Base-by-base conservation (phyloP, 2,113 vertebrate species). In the Plestiodon gilberti region DNA sequence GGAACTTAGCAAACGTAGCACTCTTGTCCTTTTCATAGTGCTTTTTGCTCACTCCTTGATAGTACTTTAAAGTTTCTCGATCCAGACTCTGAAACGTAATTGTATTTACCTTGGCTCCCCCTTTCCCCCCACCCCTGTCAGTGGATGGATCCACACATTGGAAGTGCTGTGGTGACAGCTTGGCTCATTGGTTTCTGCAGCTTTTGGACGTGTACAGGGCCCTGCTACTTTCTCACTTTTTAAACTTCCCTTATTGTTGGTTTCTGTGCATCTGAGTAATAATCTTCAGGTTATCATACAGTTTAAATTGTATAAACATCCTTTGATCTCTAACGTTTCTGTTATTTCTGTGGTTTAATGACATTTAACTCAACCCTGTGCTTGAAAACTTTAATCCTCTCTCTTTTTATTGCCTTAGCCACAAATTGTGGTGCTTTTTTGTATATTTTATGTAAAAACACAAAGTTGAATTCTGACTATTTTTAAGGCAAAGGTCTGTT, bases 401-500 rank as follows among this genome's bases (percentile, higher is more conserved):
- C 96, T 95, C 89, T 93, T 93, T 96, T 94, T 94, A 93, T 94
- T 96, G 96, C 96, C 96, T 97, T 97, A 97, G 94, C 97, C 97
- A 97, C 97, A 95, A 87, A 91, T 95, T 95, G 96, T 98, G 98
- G 98, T 95, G 94, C 97, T 97, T 97, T 97, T 95, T 96, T 98
- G 97, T 98, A 98, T 97, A 98, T 97, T 98, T 97, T 98, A 97
- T 98, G 97, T 98, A 98, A 97, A 97, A 98, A 97, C 97, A 97
- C 97, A 98, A 98, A 98, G 97, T 98, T 97, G 97, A 98, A 98
- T 98, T 97, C 97, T 97, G 97, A 97, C 97, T 98, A 98, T 98
- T 99, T 99, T 99, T 98, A 97, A 98, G 97, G 97, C 96, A 97
- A 97, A 97, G 97, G 97, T 99, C 98, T 99, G 97, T 98, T 98